Evolutionary conservation across 2,888 invertebrate species (phyloP), one percentile per base, ranked within the genome.

Genomic region (Meliscaeva auricollis): DNA sequence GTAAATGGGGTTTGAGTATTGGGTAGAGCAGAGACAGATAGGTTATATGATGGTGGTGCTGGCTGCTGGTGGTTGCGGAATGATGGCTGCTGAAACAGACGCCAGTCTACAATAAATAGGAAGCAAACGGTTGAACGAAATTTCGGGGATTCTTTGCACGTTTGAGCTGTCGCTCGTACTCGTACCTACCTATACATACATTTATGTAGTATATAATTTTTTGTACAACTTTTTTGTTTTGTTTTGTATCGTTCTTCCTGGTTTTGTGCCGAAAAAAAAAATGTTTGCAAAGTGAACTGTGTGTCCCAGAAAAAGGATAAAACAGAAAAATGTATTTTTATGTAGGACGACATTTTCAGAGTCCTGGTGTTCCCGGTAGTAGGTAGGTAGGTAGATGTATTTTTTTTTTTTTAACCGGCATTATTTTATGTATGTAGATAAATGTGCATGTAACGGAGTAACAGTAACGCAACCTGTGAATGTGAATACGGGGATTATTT

Each of bases 281-380:
- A 26, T 48, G 48, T 50, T 50, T 66, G 35, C 66, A 66, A 66
- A 66, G 35, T 66, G 66, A 66, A 66, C 66, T 35, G 66, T 66
- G 66, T 66, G 66, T 66, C 66, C 66, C 66, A 66, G 66, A 66
- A 66, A 50, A 66, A 66, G 66, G 50, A 66, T 66, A 50, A 66
- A 66, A 66, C 50, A 50, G 48, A 56, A 41, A 44, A 72, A 58
- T 15, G 9, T 66, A 76, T 69, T 85, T 81, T 81, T 81, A 85
- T 85, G 81, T 85, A 85, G 85, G 73, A 81, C 85, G 81, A 73
- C 77, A 70, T 35, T 60, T n/a, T n/a, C n/a, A n/a, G n/a, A 35
- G 32, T 30, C 54, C 60, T 72, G 20, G 30, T 5, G 20, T 20
- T 32, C 9, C 15, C 15, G 0, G 44, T 44, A 15, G 15, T 1